Conservation (phyloP, 37 sponge, comb jelly and placozoan genomes). For the Beroe ovata region DNA sequence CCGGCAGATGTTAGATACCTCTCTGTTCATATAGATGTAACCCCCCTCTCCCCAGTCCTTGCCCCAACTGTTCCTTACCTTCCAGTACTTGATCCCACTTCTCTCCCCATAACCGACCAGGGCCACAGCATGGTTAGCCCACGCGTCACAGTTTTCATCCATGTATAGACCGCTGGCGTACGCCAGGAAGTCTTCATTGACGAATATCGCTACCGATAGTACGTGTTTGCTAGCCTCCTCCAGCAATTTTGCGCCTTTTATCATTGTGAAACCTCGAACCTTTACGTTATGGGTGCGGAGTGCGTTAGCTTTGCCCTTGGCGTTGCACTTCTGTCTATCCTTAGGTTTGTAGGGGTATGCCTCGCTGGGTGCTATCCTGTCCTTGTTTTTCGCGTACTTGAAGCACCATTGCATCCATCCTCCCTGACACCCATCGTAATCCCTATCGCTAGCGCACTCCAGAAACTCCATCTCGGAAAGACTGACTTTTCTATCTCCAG, state of each 20-base stretch:
- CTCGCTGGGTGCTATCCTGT: too few relatives aligned
- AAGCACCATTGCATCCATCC: conserved; percentile 46
- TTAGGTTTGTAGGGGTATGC: too few relatives aligned
- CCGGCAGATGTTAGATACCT: not conserved
- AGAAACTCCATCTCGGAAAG: conserved; percentile 2
- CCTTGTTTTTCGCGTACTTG: conserved; percentile 2
- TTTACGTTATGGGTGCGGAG: not conserved
- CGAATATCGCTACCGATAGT: conserved; percentile 6
- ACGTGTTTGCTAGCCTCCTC: not conserved
- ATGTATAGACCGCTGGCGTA: not conserved
- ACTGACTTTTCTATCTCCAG: too few relatives aligned
- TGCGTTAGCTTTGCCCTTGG: not conserved
- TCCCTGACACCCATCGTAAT: conserved; percentile 16
- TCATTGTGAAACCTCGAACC: not conserved
- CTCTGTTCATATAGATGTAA: conserved; percentile 1
- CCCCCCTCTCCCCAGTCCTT: not conserved
- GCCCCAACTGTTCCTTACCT: too few relatives aligned
- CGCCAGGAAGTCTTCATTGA: not conserved
- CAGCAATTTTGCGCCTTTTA: not conserved
- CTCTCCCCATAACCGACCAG: conserved; percentile 3
- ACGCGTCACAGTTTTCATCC: not conserved
- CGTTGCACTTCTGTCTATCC: not conserved
- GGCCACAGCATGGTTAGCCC: conserved; percentile 15
- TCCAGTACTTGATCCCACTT: too few relatives aligned
- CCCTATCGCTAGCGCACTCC: conserved; percentile 3